phyloP scores from a whole-genome alignment of 2,888 invertebrate genomes.

The Drosophila fungiperda region DNA sequence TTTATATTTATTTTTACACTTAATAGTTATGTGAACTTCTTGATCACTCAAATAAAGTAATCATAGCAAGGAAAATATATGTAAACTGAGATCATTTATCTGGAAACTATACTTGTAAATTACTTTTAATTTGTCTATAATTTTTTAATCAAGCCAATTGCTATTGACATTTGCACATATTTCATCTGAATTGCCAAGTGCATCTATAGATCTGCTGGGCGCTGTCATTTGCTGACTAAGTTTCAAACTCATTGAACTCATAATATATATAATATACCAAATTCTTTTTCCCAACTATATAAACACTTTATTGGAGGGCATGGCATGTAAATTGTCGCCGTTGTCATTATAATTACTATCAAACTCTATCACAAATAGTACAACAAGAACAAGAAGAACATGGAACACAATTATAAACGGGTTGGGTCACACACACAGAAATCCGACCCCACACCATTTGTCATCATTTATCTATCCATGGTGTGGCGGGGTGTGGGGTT shows the following conservation, averaged over 20 bases:
- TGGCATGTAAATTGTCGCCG: constrained; percentile 61
- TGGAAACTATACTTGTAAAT: neutral
- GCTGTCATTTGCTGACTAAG: constrained; percentile 40
- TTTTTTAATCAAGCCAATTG: neutral
- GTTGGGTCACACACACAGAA: constrained; percentile 52
- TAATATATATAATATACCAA: constrained; percentile 12
- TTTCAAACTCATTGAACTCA: constrained; percentile 46
- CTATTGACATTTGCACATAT: neutral
- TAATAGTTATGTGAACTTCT: neutral
- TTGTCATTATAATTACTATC: constrained; percentile 74
- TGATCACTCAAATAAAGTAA: neutral
- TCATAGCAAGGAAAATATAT: neutral
- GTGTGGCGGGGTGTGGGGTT: constrained; percentile 34
- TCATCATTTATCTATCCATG: constrained; percentile 35
- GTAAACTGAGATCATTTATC: neutral
- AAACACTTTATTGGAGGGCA: constrained; percentile 36
- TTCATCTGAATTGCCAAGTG: constrained; percentile 12
- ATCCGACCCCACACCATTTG: constrained; percentile 29
- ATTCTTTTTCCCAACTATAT: constrained; percentile 5
- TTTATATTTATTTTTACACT: neutral
- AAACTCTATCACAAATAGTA: constrained; percentile 37
- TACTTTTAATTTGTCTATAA: neutral
- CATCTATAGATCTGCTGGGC: constrained; percentile 14
- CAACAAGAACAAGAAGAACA: constrained; percentile 28
- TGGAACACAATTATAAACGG: constrained; percentile 64